A percentile compares a stretch with the other conserved stretches of the same genome.
Evolutionary conservation across 2,113 vertebrate genomes (phyloP).

Genomic region (Oncorhynchus mykiss): DNA sequence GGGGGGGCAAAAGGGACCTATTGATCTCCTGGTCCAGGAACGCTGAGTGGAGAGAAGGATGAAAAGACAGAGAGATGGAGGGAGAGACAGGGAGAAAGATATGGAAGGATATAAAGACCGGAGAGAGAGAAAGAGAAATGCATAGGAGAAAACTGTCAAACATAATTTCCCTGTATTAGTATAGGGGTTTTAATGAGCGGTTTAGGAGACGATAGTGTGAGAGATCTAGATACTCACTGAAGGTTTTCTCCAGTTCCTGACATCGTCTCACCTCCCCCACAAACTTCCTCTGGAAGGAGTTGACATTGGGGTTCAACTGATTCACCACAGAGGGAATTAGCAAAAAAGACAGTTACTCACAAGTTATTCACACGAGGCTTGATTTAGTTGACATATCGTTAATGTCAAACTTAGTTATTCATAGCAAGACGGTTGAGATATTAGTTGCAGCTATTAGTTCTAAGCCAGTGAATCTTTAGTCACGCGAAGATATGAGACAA

Average conservation of each 20-base stretch:
- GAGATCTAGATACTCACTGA: constrained; percentile 74
- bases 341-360: neutral
- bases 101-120: too few species aligned
- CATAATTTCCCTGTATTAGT: neutral
- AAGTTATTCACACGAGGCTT: neutral
- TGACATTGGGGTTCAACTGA: constrained; percentile 87
- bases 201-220: neutral
- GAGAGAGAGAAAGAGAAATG: neutral
- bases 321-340: constrained; percentile 7
- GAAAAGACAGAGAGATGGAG: neutral
- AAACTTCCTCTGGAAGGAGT: constrained; percentile 91
- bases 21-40: constrained; percentile 87
- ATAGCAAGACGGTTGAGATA: neutral
- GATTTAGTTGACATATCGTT: neutral
- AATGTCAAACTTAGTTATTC: neutral
- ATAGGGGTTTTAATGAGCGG: neutral
- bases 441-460: neutral
- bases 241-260: constrained; percentile 92
- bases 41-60: constrained; percentile 55
- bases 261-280: constrained; percentile 88
- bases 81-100: neutral
- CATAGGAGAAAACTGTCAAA: neutral
- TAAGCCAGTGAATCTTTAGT: neutral
- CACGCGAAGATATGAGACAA: neutral
- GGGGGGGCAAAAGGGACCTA: constrained; percentile 59